phyloP scores from a whole-genome alignment of 2,113 vertebrate genomes.

The Ciconia maguari region DNA sequence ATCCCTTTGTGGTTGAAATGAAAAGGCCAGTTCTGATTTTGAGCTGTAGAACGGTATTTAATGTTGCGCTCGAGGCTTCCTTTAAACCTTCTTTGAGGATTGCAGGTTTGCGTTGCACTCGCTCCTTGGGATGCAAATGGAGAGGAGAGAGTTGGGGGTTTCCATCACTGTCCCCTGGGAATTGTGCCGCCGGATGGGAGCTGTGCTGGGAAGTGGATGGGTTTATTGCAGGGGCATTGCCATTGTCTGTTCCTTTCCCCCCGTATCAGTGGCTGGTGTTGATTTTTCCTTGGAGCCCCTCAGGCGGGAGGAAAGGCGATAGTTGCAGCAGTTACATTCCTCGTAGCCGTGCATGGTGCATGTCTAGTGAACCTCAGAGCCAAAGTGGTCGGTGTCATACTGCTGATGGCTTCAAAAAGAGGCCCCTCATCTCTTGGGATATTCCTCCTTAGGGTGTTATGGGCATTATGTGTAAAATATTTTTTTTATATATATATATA shows the following conservation, averaged over 20 bases:
- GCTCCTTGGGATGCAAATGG: neutral
- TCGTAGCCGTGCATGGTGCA: rapidly evolving
- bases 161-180: neutral
- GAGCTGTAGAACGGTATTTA: neutral
- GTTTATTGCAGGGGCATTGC: neutral
- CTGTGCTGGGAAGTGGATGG: neutral
- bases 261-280: too few relatives aligned
- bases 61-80: neutral
- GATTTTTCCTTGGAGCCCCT: neutral
- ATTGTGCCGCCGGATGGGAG: rapidly evolving
- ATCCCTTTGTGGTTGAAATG: neutral
- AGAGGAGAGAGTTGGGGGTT: neutral
- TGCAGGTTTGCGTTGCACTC: rapidly evolving
- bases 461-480: neutral
- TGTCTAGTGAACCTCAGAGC: neutral
- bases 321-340: neutral
- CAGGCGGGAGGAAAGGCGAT: neutral
- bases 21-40: neutral
- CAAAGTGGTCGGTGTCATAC: rapidly evolving
- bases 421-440: neutral
- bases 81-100: neutral
- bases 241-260: neutral
- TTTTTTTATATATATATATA: neutral
- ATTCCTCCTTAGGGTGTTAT: neutral
- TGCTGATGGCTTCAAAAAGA: neutral